Base-by-base conservation (phyloP, 2,113 vertebrate species). In the Dipodomys spectabilis region DNA sequence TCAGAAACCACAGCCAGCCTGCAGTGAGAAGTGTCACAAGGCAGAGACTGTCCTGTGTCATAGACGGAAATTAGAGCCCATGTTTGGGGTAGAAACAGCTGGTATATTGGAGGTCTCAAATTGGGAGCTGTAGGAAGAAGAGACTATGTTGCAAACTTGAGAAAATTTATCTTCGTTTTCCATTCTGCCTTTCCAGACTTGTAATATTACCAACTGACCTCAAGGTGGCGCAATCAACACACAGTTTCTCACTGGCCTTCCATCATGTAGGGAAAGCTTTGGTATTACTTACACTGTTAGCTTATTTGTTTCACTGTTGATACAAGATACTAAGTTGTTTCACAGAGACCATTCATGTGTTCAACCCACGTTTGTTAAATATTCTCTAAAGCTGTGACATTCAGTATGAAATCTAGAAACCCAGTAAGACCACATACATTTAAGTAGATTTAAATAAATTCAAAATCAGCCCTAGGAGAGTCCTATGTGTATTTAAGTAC, bases 171-270 rank as follows among this genome's bases (percentile, higher is more conserved):
- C 3, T 15, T 25, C 4, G 0, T 28, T 60, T 57, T 65, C 53
- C 15, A 4, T 75, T 45, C 32, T 1, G 6, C 4, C 6, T 71
- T 81, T 73, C 20, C 7, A 32, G 11, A 30, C 62, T 32, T 79
- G 91, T 75, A 94, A 73, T 92, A 64, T n/a, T 39, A 30, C 30
- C 53, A 25, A 3, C 0, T 2, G 11, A 30, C 92, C 97, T 74
- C 94, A 60, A 82, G 97, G 74, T 45, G 97, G 96, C 0, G 89
- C 72, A 39, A 28, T 64, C 7, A 62, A 12, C 96, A 87, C 86
- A 53, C 28, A 3, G 69, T 91, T 94, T 84, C 30, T 83, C 20
- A 5, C 49, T 7, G n/a, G 28, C 13, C 25, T 22, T 22, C 15
- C 15, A 13, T 16, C 53, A 2, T 57, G 12, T 57, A 4, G 49